Conservation (phyloP, 2,888 invertebrate genomes). For the Spisula solida region DNA sequence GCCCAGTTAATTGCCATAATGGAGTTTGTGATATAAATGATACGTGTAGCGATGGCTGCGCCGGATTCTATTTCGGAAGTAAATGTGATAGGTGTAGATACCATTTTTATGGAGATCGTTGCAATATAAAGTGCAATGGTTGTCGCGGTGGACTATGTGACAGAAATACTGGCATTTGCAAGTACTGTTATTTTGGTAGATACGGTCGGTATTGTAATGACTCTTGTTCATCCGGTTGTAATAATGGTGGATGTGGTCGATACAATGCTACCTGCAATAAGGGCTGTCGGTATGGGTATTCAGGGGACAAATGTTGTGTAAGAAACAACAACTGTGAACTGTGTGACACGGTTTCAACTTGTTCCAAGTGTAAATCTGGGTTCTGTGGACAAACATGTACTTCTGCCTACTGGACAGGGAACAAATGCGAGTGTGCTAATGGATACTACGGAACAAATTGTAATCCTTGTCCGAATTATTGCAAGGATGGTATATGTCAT, state of each 20-base stretch:
- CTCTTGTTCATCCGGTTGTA: background rate
- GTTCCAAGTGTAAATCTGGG: constrained; percentile 8
- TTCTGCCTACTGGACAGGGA: background rate
- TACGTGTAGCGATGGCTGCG: background rate
- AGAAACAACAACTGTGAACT: background rate
- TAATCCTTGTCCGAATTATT: background rate
- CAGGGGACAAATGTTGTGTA: constrained; percentile 24
- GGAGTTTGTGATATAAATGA: background rate
- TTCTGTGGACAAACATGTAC: background rate
- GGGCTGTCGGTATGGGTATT: background rate
- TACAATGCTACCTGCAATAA: background rate
- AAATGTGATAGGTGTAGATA: background rate
- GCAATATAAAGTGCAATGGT: no score
- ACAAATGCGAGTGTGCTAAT: constrained; percentile 1
- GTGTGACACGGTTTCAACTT: background rate
- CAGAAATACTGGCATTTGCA: background rate
- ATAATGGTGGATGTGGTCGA: background rate
- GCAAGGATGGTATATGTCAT: background rate
- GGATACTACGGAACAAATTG: background rate
- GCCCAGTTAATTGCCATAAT: background rate
- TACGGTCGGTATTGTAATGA: background rate
- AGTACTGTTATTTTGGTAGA: background rate
- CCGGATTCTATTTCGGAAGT: background rate
- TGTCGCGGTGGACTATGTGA: no score
- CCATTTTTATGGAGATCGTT: no score